Conservation (phyloP, 2,888 invertebrate species). For the Saturnia japonica region DNA sequence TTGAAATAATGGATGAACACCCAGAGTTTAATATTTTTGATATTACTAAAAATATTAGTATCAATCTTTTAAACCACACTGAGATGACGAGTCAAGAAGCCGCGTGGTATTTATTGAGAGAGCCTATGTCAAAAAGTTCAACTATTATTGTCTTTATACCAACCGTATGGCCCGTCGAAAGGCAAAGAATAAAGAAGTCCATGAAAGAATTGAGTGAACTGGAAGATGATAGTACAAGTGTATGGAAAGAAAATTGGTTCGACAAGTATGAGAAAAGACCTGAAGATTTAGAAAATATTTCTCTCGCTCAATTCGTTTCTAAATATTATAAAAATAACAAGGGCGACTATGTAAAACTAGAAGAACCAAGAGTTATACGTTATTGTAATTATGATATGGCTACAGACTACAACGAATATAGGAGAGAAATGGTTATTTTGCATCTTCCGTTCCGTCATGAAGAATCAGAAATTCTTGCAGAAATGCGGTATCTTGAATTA, state of each 20-base stretch:
- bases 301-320: background rate
- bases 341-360: background rate
- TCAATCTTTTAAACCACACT: conserved; percentile 29
- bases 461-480: background rate
- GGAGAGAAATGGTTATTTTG: background rate
- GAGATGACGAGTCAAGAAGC: conserved; percentile 54
- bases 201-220: background rate
- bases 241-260: background rate
- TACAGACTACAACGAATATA: background rate
- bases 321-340: background rate
- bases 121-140: conserved; percentile 34
- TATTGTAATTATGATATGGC: background rate
- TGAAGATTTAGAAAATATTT: background rate
- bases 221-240: background rate
- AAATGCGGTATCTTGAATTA: background rate
- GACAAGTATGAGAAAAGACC: background rate
- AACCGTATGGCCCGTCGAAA: background rate
- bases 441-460: background rate
- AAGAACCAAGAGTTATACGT: background rate
- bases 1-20: background rate
- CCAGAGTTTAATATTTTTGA: background rate
- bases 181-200: background rate
- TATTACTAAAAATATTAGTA: conserved; percentile 27
- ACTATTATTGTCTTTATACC: background rate
- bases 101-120: conserved; percentile 36